These are phyloP conservation scores for Poeciliopsis gracilis DNA, from an alignment of 2,797 vertebrate species.

Conservation along the genomic window DNA sequence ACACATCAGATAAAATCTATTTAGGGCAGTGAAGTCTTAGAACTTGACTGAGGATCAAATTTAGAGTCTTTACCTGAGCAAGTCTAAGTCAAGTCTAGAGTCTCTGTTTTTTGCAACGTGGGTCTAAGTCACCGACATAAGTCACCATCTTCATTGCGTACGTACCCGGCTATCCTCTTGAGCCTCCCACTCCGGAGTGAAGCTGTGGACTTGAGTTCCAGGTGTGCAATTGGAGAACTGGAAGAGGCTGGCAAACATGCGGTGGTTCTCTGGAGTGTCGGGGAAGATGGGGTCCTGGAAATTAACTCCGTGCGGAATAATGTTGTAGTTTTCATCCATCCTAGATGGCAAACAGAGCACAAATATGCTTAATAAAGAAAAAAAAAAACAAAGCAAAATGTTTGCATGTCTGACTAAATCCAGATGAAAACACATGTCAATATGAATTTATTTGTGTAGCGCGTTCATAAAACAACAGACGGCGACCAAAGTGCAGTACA, in stretches of 20 bases:
- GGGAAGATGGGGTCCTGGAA: constrained; percentile 88
- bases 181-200: constrained; percentile 83
- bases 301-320: constrained; percentile 87
- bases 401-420: constrained; percentile 1
- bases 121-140: neutral
- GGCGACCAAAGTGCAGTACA: too few relatives aligned
- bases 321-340: constrained; percentile 88
- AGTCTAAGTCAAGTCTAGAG: neutral
- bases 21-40: neutral
- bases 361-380: neutral
- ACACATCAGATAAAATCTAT: neutral
- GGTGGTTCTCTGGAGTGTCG: constrained; percentile 84
- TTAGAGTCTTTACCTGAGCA: neutral
- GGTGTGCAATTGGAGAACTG: constrained; percentile 87
- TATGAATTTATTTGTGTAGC: too few relatives aligned
- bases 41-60: neutral
- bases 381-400: neutral
- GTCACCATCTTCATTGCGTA: neutral
- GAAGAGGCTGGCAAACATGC: constrained; percentile 86
- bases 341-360: constrained; percentile 56
- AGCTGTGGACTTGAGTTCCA: constrained; percentile 83
- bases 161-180: constrained; percentile 87
- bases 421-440: neutral
- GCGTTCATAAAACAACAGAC: too few relatives aligned
- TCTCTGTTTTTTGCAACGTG: neutral